phyloP scores from a whole-genome alignment of 64 coral and sea anemone genomes.

The Stichodactyla mertensii region DNA sequence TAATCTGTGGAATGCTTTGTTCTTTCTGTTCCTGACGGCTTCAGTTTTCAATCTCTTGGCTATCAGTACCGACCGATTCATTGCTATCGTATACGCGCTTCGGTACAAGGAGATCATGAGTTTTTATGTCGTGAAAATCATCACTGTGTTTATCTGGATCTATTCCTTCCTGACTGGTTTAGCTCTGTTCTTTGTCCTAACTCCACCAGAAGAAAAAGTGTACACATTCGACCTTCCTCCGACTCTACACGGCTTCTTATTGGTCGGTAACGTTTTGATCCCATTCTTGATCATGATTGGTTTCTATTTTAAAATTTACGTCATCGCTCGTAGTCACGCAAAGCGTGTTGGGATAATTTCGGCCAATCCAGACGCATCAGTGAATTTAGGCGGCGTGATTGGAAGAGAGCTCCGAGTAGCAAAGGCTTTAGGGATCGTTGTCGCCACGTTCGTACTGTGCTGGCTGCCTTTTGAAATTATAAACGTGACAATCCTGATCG shows the following conservation, averaged over 20 bases:
- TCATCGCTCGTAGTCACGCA: constrained; percentile 63
- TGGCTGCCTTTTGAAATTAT: constrained; percentile 87
- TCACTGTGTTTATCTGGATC: constrained; percentile 47
- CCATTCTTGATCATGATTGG: constrained; percentile 64
- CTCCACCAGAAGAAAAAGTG: constrained; percentile 42
- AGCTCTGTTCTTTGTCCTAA: constrained; percentile 49
- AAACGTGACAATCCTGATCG: constrained; percentile 52
- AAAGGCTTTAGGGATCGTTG: constrained; percentile 76
- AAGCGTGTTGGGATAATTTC: constrained; percentile 29
- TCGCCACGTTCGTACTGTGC: constrained; percentile 73
- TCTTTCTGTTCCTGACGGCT: constrained; percentile 76
- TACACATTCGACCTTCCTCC: constrained; percentile 74
- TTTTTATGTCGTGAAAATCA: constrained; percentile 15
- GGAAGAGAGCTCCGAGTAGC: constrained; percentile 62
- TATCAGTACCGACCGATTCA: constrained; percentile 66
- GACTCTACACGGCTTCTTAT: constrained; percentile 55
- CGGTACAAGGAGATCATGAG: constrained; percentile 57
- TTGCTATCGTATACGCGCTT: constrained; percentile 72
- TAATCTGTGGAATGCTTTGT: constrained; percentile 81
- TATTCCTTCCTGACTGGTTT: constrained; percentile 47
- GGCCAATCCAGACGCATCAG: not conserved
- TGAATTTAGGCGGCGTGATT: constrained; percentile 18
- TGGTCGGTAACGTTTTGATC: constrained; percentile 60
- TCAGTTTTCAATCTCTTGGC: constrained; percentile 77
- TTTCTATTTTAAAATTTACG: constrained; percentile 82